Percentiles rank a stretch among this genome's conserved stretches.
Conservation (phyloP, 35 echinoderm and acorn worm species). For the Holothuria glaberrima region DNA sequence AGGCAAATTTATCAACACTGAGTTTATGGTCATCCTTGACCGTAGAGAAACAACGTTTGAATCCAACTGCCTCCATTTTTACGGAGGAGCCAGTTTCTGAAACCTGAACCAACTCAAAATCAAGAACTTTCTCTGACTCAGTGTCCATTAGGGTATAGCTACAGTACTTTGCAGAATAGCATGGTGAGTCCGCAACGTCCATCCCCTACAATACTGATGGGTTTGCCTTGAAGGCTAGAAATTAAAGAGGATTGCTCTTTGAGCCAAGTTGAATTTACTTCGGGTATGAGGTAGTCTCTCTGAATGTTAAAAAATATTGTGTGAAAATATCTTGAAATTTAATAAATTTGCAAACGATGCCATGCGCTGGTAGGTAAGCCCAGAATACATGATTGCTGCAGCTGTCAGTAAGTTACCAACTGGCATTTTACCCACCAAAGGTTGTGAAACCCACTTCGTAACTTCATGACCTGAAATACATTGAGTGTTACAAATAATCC, state of each 20-base stretch:
- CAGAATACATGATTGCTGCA: conserved; percentile 62
- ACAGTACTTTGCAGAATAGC: conserved; percentile 54
- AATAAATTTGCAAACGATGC: background rate
- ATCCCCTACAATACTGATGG: conserved; percentile 32
- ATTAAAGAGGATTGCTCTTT: background rate
- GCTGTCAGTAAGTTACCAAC: conserved; percentile 39
- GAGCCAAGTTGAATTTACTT: conserved; percentile 46
- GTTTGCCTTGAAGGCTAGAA: background rate
- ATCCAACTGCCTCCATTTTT: conserved; percentile 67
- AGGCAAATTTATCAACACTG: conserved; percentile 12
- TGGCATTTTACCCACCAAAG: conserved; percentile 11
- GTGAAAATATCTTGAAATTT: background rate
- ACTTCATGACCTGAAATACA: conserved; percentile 2
- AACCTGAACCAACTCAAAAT: conserved; percentile 51
- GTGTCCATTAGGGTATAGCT: conserved; percentile 56
- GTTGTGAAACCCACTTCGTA: conserved; percentile 5
- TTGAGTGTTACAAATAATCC: background rate
- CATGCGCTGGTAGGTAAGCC: conserved; percentile 7
- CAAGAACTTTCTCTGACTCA: conserved; percentile 2
- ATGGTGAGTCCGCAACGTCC: conserved; percentile 45
- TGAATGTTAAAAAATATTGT: conserved; percentile 45
- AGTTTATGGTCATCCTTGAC: conserved; percentile 16
- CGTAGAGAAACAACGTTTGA: background rate
- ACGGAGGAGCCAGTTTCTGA: conserved; percentile 48
- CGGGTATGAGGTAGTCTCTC: conserved; percentile 19